Evolutionary conservation across 2,113 vertebrate genomes (phyloP).

Genomic region (Nycticryphes semicollaris): DNA sequence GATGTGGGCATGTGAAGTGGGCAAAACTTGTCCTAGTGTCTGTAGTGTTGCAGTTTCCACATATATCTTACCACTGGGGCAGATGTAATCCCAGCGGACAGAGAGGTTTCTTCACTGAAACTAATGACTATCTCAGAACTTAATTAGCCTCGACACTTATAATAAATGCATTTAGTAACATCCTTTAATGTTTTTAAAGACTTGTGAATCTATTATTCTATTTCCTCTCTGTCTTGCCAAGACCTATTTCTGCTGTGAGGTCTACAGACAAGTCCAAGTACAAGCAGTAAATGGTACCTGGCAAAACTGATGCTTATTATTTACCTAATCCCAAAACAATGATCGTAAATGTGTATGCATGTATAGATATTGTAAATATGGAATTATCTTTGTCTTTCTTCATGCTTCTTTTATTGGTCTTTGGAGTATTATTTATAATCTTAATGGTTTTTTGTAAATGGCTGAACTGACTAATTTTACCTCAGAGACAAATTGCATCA

Average conservation of each 20-base stretch:
- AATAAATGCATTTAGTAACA: neutral
- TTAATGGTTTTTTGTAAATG: conserved; percentile 6
- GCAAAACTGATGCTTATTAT: neutral
- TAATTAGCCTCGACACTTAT: neutral
- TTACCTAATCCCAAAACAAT: conserved; percentile 7
- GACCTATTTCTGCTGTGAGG: neutral
- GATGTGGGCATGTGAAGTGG: neutral
- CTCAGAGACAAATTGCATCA: conserved; percentile 16
- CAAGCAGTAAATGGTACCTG: neutral
- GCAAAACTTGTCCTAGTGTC: neutral
- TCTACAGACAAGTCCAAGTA: neutral
- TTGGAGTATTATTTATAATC: conserved; percentile 26
- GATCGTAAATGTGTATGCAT: neutral
- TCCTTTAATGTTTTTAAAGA: neutral
- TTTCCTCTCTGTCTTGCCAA: neutral
- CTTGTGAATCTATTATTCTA: neutral
- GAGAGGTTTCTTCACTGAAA: neutral
- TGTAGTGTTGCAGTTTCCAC: neutral
- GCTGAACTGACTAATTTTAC: neutral
- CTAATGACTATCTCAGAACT: neutral
- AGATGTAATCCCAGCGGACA: neutral
- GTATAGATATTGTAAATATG: neutral
- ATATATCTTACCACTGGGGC: neutral
- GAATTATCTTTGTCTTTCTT: conserved; percentile 2
- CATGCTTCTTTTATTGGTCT: conserved; percentile 16